Percentiles rank a stretch among this genome's conserved stretches.
These are phyloP conservation scores for Crambe crambe DNA, from an alignment of 37 sponge, comb jelly and placozoan genomes.

Conservation along the genomic window DNA sequence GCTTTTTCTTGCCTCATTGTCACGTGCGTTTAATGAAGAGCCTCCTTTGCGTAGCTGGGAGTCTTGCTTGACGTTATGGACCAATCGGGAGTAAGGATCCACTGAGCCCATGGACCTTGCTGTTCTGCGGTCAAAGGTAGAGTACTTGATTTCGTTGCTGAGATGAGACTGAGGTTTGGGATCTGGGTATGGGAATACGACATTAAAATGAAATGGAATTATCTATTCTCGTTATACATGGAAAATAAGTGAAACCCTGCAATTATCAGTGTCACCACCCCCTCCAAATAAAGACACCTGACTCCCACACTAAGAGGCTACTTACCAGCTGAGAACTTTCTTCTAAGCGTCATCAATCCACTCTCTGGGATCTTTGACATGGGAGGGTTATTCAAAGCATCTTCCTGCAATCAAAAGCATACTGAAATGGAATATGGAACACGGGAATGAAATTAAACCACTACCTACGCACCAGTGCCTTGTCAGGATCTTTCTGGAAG, in stretches of 20 bases:
- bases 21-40: not conserved
- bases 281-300: no score
- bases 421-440: not conserved
- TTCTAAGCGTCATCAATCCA: conserved; percentile 33
- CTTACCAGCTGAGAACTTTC: conserved; percentile 43
- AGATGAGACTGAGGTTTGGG: not conserved
- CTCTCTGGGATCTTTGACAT: conserved; percentile 35
- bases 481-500: conserved; percentile 61
- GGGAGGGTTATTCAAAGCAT: conserved; percentile 30
- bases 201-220: no score
- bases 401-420: conserved; percentile 16
- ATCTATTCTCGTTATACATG: no score
- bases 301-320: no score
- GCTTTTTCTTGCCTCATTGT: not conserved
- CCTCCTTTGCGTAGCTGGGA: conserved; percentile 10
- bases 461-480: conserved; percentile 47
- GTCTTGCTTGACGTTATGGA: conserved; percentile 35
- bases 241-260: no score
- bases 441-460: not conserved
- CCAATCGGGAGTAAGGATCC: not conserved
- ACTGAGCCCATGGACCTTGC: not conserved
- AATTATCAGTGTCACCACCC: no score
- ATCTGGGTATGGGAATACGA: not conserved
- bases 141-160: conserved; percentile 28
- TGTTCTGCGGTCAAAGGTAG: conserved; percentile 43